Percentiles rank a stretch among this genome's conserved stretches.
These are phyloP conservation scores for Lepisosteus oculatus DNA, from an alignment of 2,113 vertebrate species.

Conservation along the genomic window DNA sequence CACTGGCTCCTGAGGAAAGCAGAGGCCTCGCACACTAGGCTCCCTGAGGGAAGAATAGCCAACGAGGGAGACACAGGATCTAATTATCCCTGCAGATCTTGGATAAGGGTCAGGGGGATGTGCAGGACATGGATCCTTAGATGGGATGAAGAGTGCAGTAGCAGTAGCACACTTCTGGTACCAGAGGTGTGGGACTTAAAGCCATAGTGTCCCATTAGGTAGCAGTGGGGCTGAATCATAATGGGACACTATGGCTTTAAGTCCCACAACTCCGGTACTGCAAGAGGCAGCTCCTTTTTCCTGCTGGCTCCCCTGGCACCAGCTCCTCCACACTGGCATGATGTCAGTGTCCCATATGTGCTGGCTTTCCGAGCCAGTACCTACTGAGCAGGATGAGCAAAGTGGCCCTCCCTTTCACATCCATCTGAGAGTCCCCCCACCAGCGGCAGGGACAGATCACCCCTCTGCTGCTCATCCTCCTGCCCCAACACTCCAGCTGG, in stretches of 20 bases:
- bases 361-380: constrained; percentile 28
- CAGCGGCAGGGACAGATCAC: not conserved
- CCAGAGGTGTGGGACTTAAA: not conserved
- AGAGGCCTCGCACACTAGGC: constrained; percentile 1
- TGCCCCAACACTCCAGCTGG: no score
- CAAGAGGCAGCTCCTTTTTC: constrained; percentile 34
- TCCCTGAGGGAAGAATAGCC: not conserved
- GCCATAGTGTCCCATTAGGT: not conserved
- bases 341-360: constrained; percentile 53
- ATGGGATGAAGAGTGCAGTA: no score
- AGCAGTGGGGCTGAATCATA: no score
- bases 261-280: not conserved
- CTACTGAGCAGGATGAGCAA: constrained; percentile 11
- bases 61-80: not conserved
- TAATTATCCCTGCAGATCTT: no score
- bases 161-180: not conserved
- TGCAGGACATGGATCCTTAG: no score
- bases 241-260: not conserved
- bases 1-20: constrained; percentile 3
- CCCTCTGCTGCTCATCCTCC: not conserved
- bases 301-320: constrained; percentile 23
- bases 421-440: not conserved
- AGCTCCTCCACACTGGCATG: constrained; percentile 21
- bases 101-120: no score
- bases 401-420: not conserved